Evolutionary conservation across 1,140 invertebrate genomes (phyloP).

Genomic region (Pogonus chalceus): DNA sequence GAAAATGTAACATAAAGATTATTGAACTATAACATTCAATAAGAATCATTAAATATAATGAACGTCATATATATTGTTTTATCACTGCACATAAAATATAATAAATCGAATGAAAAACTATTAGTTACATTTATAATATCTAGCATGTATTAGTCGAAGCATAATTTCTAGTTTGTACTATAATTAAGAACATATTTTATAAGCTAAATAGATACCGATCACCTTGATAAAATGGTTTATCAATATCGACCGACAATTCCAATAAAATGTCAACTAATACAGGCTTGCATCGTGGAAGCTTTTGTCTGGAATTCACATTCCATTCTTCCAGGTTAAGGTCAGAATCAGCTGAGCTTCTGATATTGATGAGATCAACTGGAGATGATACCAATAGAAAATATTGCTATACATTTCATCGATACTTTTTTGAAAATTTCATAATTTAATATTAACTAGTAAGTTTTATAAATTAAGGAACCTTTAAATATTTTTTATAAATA

Average conservation of each 20-base stretch:
- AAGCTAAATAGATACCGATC: not conserved
- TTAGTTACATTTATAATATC: not conserved
- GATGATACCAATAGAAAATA: not conserved
- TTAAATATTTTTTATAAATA: not conserved
- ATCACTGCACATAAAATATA: too few species aligned
- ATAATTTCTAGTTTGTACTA: not conserved
- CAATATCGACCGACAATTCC: not conserved
- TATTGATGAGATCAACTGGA: not conserved
- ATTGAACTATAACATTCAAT: too few species aligned
- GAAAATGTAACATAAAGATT: too few species aligned
- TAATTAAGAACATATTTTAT: not conserved
- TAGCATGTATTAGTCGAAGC: not conserved
- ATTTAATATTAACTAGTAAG: too few species aligned
- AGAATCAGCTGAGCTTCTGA: not conserved
- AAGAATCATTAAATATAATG: too few species aligned
- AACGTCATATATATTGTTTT: too few species aligned
- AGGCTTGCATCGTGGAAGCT: not conserved
- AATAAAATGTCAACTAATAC: not conserved
- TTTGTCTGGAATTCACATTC: not conserved
- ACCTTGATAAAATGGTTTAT: not conserved
- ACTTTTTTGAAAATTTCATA: too few species aligned
- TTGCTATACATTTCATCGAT: too few species aligned
- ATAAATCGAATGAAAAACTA: too few species aligned
- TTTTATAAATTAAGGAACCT: not conserved
- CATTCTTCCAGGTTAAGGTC: conserved; percentile 4